Percentiles rank a stretch among this genome's conserved stretches.
These are phyloP conservation scores for Terrapene triunguis DNA, from an alignment of 2,113 vertebrate species.

Conservation along the genomic window DNA sequence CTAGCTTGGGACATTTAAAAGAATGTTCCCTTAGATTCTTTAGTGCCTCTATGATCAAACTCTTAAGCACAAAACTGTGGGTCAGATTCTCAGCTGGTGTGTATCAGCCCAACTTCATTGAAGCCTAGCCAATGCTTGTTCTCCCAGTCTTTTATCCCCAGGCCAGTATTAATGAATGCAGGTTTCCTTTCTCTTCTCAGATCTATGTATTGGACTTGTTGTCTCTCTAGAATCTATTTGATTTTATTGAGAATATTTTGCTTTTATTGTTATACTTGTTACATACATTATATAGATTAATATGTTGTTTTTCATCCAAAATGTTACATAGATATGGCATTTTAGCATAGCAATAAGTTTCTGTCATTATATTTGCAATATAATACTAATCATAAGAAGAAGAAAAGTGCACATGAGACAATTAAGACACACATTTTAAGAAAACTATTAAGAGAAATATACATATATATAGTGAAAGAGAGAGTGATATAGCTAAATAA, in stretches of 20 bases:
- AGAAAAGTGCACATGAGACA: background rate
- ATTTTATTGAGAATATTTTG: background rate
- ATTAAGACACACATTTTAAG: background rate
- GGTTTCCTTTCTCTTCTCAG: background rate
- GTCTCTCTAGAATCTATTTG: background rate
- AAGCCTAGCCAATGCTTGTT: background rate
- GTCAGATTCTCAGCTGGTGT: background rate
- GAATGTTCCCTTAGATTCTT: conserved; percentile 19
- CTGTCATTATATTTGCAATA: background rate
- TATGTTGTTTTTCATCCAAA: background rate
- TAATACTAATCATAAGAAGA: background rate
- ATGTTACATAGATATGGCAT: background rate
- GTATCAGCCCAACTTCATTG: background rate
- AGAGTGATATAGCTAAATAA: background rate
- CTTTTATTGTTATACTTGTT: background rate
- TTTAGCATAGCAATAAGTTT: background rate
- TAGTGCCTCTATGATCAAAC: background rate
- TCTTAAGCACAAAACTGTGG: background rate
- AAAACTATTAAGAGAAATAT: background rate
- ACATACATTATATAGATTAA: accelerated
- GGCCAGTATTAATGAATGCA: background rate
- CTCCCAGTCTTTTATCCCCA: background rate
- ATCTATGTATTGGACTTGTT: background rate
- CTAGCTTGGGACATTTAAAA: background rate
- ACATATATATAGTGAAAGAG: background rate